Base-by-base conservation (phyloP, 2,888 invertebrate genomes). In the Agrochola litura region DNA sequence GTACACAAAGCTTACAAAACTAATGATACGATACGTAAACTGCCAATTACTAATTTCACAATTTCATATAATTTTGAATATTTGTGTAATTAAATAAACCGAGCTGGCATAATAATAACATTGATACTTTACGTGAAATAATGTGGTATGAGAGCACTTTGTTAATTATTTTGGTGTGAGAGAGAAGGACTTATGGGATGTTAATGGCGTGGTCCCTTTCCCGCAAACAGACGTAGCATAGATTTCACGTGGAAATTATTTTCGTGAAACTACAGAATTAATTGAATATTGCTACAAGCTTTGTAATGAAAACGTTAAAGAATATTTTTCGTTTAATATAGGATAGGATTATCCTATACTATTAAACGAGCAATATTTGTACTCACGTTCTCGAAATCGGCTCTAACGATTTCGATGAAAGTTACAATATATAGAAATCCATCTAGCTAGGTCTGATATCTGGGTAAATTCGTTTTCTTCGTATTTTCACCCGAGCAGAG, bases 51-150 rank as follows among this genome's bases (percentile, higher is more conserved):
- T 82, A 54, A 70, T 71, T 56, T 22, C n/a, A 43, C 61, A 83
- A 83, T 85, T n/a, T n/a, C n/a, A n/a, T n/a, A n/a, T 85, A 85
- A 76, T 72, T 58, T 68, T 22, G 74, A 77, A 85, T 82, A 77
- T 77, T 81, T 74, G 81, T 83, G 77, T 85, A 76, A 81, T 79
- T 76, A 87, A 83, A 85, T 68, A 71, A 67, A 76, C 69, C 63
- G 61, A 71, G 41, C 49, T 58, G 56, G 60, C 54, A 70, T 72
- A 69, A 67, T 85, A 56, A 76, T 76, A 63, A 43, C 61, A 75
- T 56, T 73, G 66, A 78, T 68, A 70, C 58, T 73, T 56, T 61
- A 69, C 19, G 61, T 75, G 10, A 16, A 73, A 64, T 73, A 76
- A 58, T 73, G 41, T 64, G n/a, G 49, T 19, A 14, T 19, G 2